These are phyloP conservation scores for Bathynomus jamesi DNA, from an alignment of 1,140 invertebrate species.

Conservation along the genomic window DNA sequence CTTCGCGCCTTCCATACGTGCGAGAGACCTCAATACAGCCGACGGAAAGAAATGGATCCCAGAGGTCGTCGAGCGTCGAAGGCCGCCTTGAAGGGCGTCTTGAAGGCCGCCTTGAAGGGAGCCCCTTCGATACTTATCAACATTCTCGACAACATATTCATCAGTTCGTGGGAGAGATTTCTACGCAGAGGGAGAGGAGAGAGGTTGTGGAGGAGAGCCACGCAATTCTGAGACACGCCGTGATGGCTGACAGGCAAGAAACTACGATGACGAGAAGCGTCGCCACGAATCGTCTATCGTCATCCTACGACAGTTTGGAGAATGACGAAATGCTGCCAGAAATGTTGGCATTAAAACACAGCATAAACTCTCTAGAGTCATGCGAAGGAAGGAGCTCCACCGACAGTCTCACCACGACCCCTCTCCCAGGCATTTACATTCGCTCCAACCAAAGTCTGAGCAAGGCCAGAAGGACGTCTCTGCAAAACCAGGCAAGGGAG, in stretches of 20 bases:
- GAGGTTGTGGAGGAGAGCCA: no score
- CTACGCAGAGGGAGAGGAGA: no score
- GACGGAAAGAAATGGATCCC: background rate
- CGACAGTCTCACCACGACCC: slow-evolving; percentile 30
- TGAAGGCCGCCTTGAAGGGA: background rate
- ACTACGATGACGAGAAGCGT: no score
- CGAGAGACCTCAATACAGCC: slow-evolving; percentile 17
- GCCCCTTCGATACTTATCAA: background rate
- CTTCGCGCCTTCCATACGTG: slow-evolving; percentile 19
- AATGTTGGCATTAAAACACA: no score
- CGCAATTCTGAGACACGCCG: no score
- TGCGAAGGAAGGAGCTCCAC: slow-evolving; percentile 9
- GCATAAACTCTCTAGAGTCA: background rate
- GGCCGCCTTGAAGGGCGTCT: slow-evolving; percentile 7
- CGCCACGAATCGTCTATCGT: slow-evolving; percentile 5
- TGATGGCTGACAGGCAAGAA: no score
- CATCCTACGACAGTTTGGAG: slow-evolving; percentile 2
- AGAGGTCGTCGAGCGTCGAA: slow-evolving; percentile 8
- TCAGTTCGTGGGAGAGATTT: no score
- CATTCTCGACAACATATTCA: no score
- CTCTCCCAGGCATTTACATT: slow-evolving; percentile 32
- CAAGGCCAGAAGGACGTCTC: background rate
- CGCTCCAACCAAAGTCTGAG: slow-evolving; percentile 14
- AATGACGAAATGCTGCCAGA: background rate
- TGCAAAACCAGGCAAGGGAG: slow-evolving; percentile 7